Evolutionary conservation across 1,140 invertebrate species (phyloP).

Genomic region (Drosophila saltans): DNA sequence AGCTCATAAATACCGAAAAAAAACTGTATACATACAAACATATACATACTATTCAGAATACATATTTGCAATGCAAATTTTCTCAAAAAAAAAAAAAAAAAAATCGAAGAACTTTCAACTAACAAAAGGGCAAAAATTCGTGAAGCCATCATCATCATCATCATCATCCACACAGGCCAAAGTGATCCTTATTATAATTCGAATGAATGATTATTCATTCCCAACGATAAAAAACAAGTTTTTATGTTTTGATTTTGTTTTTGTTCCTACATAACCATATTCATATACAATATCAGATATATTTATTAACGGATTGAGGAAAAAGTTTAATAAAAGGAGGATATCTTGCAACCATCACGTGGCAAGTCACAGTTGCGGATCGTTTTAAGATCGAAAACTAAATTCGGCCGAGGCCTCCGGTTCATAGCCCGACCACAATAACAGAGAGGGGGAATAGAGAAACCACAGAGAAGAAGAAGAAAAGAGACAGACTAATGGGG

Average conservation of each 20-base stretch:
- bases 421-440: conserved; percentile 36
- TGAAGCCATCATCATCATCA: conserved; percentile 28
- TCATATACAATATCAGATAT: conserved; percentile 31
- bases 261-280: conserved; percentile 66
- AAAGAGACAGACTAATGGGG: background rate
- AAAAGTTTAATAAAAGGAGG: conserved; percentile 6
- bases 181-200: conserved; percentile 57
- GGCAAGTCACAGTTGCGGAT: conserved; percentile 34
- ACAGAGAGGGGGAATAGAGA: background rate
- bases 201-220: conserved; percentile 58
- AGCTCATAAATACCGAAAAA: conserved; percentile 63
- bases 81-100: conserved; percentile 11
- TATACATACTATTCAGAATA: conserved; percentile 13
- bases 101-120: conserved; percentile 12
- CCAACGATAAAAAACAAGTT: conserved; percentile 57
- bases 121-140: conserved; percentile 38
- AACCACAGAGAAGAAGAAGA: background rate
- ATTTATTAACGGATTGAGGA: conserved; percentile 20
- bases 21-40: conserved; percentile 22
- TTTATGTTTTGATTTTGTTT: conserved; percentile 9
- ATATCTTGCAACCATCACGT: conserved; percentile 52
- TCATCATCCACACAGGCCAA: conserved; percentile 5
- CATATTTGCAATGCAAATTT: conserved; percentile 64
- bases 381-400: conserved; percentile 27
- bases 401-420: conserved; percentile 1